phyloP scores from a whole-genome alignment of 2,113 vertebrate species.

The Tragelaphus buxtoni region DNA sequence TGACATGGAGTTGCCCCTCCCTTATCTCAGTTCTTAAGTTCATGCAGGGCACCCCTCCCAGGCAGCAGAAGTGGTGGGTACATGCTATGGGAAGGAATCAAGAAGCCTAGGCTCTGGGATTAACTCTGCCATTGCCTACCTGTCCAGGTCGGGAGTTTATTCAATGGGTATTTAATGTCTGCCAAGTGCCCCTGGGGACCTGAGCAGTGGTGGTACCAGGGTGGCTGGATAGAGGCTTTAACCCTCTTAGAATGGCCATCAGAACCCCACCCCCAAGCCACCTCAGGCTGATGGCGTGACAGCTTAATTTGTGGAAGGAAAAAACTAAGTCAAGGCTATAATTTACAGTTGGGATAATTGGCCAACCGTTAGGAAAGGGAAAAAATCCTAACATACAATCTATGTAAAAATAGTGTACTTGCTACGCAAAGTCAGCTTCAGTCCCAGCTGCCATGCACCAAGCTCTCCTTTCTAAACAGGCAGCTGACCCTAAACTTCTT shows the following conservation, averaged over 20 bases:
- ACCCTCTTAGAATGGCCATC: neutral
- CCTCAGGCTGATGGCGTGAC: slow-evolving; percentile 58
- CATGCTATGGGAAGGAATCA: neutral
- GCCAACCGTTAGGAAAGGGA: slow-evolving; percentile 61
- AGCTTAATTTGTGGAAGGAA: slow-evolving; percentile 69
- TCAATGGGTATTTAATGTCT: neutral
- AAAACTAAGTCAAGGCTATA: slow-evolving; percentile 69
- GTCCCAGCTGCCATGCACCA: slow-evolving; percentile 32
- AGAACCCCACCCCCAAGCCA: slow-evolving; percentile 8
- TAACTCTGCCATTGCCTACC: neutral
- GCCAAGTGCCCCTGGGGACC: neutral
- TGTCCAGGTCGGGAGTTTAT: neutral
- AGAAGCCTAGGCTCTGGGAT: neutral
- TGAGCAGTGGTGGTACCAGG: neutral
- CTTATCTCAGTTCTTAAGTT: neutral
- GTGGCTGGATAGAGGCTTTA: slow-evolving; percentile 2
- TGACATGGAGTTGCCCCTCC: neutral
- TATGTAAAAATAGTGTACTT: slow-evolving; percentile 72
- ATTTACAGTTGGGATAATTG: slow-evolving; percentile 74
- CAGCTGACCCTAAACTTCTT: slow-evolving; percentile 52
- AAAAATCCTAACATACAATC: slow-evolving; percentile 60
- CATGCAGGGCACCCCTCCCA: neutral
- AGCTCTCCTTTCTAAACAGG: slow-evolving; percentile 6
- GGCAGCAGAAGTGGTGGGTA: neutral
- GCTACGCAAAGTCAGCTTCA: slow-evolving; percentile 47